These are phyloP conservation scores for Paralvinella palmiformis DNA, from an alignment of 1,140 invertebrate genomes.

Conservation along the genomic window DNA sequence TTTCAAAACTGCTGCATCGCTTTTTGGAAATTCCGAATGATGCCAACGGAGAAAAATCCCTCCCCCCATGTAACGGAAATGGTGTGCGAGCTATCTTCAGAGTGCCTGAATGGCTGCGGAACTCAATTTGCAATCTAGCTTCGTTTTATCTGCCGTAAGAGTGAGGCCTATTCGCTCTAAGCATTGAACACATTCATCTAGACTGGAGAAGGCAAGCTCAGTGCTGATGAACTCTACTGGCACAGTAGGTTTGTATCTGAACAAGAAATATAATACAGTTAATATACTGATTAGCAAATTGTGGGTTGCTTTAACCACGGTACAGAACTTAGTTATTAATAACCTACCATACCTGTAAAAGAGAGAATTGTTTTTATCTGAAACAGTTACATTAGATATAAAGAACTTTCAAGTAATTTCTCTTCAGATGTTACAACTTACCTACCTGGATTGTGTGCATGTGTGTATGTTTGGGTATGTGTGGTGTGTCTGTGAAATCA, in stretches of 20 bases:
- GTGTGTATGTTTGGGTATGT: too few species aligned
- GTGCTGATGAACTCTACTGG: slow-evolving; percentile 74
- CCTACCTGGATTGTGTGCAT: too few species aligned
- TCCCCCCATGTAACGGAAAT: neutral
- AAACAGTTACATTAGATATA: neutral
- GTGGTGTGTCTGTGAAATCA: too few species aligned
- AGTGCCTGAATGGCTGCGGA: slow-evolving; percentile 2
- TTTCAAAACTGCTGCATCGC: too few species aligned
- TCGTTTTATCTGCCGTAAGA: slow-evolving; percentile 64
- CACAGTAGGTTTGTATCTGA: slow-evolving; percentile 87
- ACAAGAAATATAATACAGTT: slow-evolving; percentile 22
- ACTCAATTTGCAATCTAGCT: slow-evolving; percentile 75
- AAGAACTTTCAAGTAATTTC: neutral
- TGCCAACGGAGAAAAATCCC: too few species aligned
- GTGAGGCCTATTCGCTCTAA: slow-evolving; percentile 71
- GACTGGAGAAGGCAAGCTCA: slow-evolving; percentile 78
- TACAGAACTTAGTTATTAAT: neutral
- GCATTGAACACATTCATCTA: slow-evolving; percentile 78
- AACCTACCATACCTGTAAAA: neutral
- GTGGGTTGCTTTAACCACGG: neutral
- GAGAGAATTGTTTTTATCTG: neutral
- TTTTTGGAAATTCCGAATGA: too few species aligned
- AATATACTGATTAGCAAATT: neutral
- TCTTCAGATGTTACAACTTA: too few species aligned
- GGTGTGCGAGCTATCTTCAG: neutral